A percentile compares a stretch with the other conserved stretches of the same genome.
Conservation (phyloP, 2,888 invertebrate genomes). For the Petrolisthes manimaculis region DNA sequence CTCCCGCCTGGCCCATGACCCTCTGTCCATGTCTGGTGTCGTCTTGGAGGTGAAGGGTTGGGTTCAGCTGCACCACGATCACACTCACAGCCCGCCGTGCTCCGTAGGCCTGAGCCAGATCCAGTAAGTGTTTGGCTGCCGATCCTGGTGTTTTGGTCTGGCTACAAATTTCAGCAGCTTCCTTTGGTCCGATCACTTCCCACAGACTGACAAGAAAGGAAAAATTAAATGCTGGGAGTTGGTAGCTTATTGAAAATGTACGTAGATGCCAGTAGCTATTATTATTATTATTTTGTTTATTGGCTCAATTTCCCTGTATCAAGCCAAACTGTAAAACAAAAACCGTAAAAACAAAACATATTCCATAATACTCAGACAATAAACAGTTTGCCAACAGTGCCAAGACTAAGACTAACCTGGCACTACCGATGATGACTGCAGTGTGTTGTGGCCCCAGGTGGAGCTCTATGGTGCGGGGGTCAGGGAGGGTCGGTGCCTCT, state of each 20-base stretch:
- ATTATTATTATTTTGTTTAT: too few species aligned
- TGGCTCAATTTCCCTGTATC: too few species aligned
- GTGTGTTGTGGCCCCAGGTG: slow-evolving; percentile 52
- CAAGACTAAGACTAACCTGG: too few species aligned
- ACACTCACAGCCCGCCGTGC: slow-evolving; percentile 89
- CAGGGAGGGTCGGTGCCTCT: slow-evolving; percentile 42
- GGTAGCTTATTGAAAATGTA: too few species aligned
- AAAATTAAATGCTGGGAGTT: too few species aligned
- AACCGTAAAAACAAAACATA: neutral
- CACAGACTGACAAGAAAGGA: slow-evolving; percentile 83
- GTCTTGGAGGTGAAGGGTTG: slow-evolving; percentile 8
- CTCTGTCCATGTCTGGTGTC: neutral
- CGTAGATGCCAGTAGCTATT: too few species aligned
- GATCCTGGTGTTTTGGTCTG: slow-evolving; percentile 82
- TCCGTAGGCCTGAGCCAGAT: slow-evolving; percentile 90
- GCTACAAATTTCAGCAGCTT: slow-evolving; percentile 84
- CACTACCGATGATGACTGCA: slow-evolving; percentile 46
- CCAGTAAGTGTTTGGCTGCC: slow-evolving; percentile 89
- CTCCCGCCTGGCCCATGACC: neutral
- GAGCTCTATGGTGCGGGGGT: slow-evolving; percentile 53
- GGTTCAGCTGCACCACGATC: slow-evolving; percentile 78
- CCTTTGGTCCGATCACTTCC: slow-evolving; percentile 85
- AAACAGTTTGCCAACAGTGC: neutral
- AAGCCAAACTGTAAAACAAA: too few species aligned
- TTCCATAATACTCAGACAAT: neutral